Base-by-base conservation (phyloP, 1,140 invertebrate species). In the Dendrolimus kikuchii region DNA sequence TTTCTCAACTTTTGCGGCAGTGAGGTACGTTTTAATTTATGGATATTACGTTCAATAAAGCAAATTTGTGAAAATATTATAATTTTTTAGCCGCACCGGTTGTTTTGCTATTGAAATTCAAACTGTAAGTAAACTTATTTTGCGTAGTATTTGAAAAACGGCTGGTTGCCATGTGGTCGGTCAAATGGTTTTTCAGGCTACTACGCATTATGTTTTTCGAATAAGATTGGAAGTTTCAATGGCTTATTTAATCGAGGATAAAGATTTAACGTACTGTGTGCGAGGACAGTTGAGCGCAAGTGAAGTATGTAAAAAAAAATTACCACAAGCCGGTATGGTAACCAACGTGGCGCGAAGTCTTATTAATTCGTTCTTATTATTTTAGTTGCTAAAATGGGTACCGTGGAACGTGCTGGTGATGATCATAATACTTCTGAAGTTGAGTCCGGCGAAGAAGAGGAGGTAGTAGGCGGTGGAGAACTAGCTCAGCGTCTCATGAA, bases 381-480 rank as follows among this genome's bases (percentile, higher is more conserved):
- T 78, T 62, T 73, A 83, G 77, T 70, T 70, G 56, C 53, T 61
- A 65, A 57, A 56, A 88, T 88, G 86, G 78, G 77, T 70, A 68
- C 83, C 46, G 78, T 85, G 9, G 81, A 86, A 60, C 79, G 79
- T 59, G 66, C 77, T 55, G 81, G 76, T 59, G 81, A 83, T 62
- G 78, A 76, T 46, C 66, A 68, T 23, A 23, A 23, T 57, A 77
- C 79, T 7, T 85, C 80, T 5, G 83, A 86, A 48, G 65, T 81
- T 50, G 85, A 88, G 57, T 81, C 86, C 38, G 86, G 77, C 44
- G 82, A 88, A 36, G 83, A 88, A 53, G 83, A 86, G 44, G 79
- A 74, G 62, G 71, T 85, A 10, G 72, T 85, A 23, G 73, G 73
- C 38, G 74, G 77, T 40, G 80, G 71, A n/a, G 79, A 83, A 59